A percentile compares a stretch with the other conserved stretches of the same genome.
These are phyloP conservation scores for Zaprionus africanus DNA, from an alignment of 1,140 invertebrate species.

Conservation along the genomic window DNA sequence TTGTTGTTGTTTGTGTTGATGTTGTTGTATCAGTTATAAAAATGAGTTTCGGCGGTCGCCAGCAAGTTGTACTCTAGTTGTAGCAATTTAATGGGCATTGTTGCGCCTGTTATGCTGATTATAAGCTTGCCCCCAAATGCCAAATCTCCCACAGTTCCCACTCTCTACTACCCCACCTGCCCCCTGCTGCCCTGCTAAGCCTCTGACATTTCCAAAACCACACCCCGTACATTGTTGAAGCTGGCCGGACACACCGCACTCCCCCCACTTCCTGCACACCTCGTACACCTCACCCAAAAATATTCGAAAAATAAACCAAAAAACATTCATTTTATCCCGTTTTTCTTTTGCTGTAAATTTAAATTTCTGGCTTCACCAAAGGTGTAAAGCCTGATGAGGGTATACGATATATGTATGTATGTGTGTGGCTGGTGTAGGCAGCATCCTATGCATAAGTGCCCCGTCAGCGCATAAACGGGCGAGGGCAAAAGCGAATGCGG, in stretches of 20 bases:
- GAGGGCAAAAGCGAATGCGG: not conserved
- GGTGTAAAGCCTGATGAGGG: slow-evolving; percentile 69
- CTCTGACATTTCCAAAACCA: slow-evolving; percentile 1
- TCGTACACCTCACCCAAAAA: not conserved
- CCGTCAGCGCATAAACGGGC: slow-evolving; percentile 32
- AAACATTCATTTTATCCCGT: not conserved
- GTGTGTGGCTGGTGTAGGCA: not conserved
- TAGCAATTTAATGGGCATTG: slow-evolving; percentile 61
- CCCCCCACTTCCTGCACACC: no score
- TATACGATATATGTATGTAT: slow-evolving; percentile 25
- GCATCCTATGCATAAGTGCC: slow-evolving; percentile 7
- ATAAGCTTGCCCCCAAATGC: slow-evolving; percentile 46
- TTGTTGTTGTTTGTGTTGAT: not conserved
- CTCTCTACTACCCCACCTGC: not conserved
- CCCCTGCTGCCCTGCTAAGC: not conserved
- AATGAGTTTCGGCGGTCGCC: slow-evolving; percentile 40
- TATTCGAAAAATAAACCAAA: not conserved
- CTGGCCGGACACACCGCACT: not conserved
- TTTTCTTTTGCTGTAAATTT: slow-evolving; percentile 44
- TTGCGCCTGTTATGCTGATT: slow-evolving; percentile 67
- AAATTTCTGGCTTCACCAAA: slow-evolving; percentile 59
- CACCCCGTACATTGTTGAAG: not conserved
- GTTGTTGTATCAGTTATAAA: slow-evolving; percentile 43
- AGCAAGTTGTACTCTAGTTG: not conserved
- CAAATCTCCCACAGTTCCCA: not conserved